A percentile compares a stretch with the other conserved stretches of the same genome.
Evolutionary conservation across 2,113 vertebrate species (phyloP).

Genomic region (Peucedramus taeniatus): DNA sequence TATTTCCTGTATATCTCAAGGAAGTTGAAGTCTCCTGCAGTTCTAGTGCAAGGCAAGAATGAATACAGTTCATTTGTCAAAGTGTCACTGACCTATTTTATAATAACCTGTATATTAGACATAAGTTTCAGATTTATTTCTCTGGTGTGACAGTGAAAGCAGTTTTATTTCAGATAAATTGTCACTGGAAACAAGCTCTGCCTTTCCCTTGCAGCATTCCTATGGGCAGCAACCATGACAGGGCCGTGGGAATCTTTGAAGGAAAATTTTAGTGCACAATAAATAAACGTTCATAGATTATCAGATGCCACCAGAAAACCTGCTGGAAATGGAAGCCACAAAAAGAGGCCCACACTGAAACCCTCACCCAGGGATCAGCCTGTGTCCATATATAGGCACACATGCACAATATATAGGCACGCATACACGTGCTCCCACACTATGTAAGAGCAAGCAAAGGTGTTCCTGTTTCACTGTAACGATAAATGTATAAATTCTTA

Average conservation of each 20-base stretch:
- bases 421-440: fast-evolving
- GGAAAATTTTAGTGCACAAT: neutral
- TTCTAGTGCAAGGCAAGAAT: neutral
- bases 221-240: neutral
- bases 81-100: neutral
- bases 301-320: neutral
- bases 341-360: neutral
- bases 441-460: neutral
- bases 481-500: neutral
- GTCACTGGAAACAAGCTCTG: neutral
- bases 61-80: neutral
- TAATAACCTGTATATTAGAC: neutral
- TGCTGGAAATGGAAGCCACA: neutral
- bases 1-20: neutral
- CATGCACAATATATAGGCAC: neutral
- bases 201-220: neutral
- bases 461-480: neutral
- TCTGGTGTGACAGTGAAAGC: neutral
- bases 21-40: neutral
- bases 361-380: neutral
- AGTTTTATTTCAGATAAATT: neutral
- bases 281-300: neutral
- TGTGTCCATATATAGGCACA: neutral
- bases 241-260: neutral
- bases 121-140: neutral